phyloP scores from a whole-genome alignment of 2,888 invertebrate genomes.

The Coleophora flavipennella region DNA sequence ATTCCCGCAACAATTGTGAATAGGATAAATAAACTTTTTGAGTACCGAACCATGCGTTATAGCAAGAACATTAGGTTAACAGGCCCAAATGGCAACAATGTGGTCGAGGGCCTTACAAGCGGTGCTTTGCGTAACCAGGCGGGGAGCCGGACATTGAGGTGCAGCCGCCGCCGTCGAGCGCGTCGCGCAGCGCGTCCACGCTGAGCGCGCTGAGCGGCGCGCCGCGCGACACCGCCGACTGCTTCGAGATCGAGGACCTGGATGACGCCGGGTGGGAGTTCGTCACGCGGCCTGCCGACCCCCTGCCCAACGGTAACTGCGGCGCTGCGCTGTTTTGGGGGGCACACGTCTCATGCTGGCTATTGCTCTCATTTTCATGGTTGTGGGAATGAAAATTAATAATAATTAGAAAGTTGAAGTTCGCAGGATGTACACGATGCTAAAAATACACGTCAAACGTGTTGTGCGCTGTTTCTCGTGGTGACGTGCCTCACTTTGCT shows the following conservation, averaged over 20 bases:
- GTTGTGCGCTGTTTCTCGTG: too few relatives aligned
- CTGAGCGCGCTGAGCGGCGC: conserved; percentile 14
- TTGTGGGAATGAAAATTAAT: too few relatives aligned
- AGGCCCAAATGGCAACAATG: not conserved
- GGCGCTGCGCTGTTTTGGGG: not conserved
- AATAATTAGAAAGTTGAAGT: too few relatives aligned
- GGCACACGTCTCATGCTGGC: not conserved
- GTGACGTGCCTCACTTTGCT: too few relatives aligned
- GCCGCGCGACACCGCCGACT: conserved; percentile 61
- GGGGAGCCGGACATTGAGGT: conserved; percentile 44
- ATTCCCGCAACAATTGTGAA: too few relatives aligned
- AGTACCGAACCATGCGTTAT: too few relatives aligned
- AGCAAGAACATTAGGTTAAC: too few relatives aligned
- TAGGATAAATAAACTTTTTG: too few relatives aligned
- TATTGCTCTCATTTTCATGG: too few relatives aligned
- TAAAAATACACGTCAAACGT: too few relatives aligned
- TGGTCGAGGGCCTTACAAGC: not conserved
- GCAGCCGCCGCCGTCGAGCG: conserved; percentile 20
- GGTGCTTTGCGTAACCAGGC: conserved; percentile 23
- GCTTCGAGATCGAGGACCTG: conserved; percentile 66
- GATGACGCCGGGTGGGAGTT: conserved; percentile 68
- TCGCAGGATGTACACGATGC: too few relatives aligned
- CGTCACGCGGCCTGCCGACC: conserved; percentile 50
- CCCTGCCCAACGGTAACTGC: conserved; percentile 47
- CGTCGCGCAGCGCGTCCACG: conserved; percentile 16